Evolutionary conservation across 2,888 invertebrate genomes (phyloP), one percentile per base, ranked within the genome.

Genomic region (Nomada fucata): DNA sequence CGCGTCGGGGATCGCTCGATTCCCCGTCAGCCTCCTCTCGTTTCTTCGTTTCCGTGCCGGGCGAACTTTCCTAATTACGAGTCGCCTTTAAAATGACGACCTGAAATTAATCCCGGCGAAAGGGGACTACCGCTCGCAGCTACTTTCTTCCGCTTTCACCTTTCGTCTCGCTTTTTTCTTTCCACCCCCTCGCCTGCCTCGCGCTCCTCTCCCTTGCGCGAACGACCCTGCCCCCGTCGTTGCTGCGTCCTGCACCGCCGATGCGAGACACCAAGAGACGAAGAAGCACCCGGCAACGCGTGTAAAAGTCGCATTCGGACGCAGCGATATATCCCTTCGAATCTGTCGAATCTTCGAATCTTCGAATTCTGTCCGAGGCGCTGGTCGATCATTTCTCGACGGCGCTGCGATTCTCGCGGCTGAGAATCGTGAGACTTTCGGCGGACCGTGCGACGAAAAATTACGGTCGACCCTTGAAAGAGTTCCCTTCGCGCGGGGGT

Each of bases 31-130:
- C 18, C 42, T 9, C 26, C 7, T 29, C 26, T 29, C 26, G 26
- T 15, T 11, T 20, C 57, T 18, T 18, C 61, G 42, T 52, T 13
- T 44, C 36, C 3, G 2, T 36, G 26, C n/a, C 23, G 44, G 29
- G 29, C 36, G 7, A 76, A 81, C 76, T 81, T 76, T 68, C 72
- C 67, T 81, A 76, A 82, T 82, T 81, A 81, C 70, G 63, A 70
- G 61, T 68, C 61, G 76, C 70, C 47, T 80, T 75, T 75, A 70
- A 82, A 80, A 80, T 72, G 80, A 79, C 80, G 72, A 67, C 55
- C 55, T 52, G 79, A 67, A 68, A 80, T 80, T 80, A 79, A 80
- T 80, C 55, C 55, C 60, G 15, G 44, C 7, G 65, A 29, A 55
- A 60, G 60, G 73, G 60, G 73, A 68, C 60, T 47, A 47, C 67